A percentile compares a stretch with the other conserved stretches of the same genome.
Evolutionary conservation across 2,113 vertebrate species (phyloP).

Genomic region (Microcebus jonahi): DNA sequence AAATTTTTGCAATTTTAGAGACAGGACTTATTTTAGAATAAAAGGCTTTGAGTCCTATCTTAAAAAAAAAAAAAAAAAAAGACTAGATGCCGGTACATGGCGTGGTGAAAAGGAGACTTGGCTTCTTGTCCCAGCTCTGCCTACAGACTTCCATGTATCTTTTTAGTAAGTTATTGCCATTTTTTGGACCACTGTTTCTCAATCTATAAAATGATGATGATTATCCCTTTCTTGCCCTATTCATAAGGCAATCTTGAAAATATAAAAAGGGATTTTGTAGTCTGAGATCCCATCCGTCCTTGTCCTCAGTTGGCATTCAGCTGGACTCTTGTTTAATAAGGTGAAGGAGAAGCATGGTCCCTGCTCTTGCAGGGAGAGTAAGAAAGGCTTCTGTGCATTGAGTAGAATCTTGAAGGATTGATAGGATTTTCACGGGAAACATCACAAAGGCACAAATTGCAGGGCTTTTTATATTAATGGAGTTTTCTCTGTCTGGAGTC

Average conservation of each 20-base stretch:
- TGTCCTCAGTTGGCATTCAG: neutral
- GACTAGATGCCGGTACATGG: neutral
- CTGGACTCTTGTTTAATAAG: neutral
- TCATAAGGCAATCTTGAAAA: conserved; percentile 24
- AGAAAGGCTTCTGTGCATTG: neutral
- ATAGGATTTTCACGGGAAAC: neutral
- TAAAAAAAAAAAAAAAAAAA: neutral
- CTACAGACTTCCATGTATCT: neutral
- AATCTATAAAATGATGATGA: neutral
- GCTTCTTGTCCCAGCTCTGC: neutral
- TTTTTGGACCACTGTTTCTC: neutral
- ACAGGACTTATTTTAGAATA: neutral
- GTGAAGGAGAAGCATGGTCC: neutral
- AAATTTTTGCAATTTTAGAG: neutral
- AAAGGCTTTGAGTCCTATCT: neutral
- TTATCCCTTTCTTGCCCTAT: neutral
- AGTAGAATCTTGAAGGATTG: neutral
- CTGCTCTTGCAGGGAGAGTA: neutral
- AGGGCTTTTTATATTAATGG: neutral
- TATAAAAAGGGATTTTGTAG: neutral
- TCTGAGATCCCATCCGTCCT: neutral
- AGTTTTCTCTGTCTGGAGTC: neutral
- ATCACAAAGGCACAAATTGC: neutral
- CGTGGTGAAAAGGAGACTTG: neutral
- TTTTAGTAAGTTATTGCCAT: neutral